These are phyloP conservation scores for Melanotaenia parkinsoni DNA, from an alignment of 2,797 vertebrate genomes.

Conservation along the genomic window DNA sequence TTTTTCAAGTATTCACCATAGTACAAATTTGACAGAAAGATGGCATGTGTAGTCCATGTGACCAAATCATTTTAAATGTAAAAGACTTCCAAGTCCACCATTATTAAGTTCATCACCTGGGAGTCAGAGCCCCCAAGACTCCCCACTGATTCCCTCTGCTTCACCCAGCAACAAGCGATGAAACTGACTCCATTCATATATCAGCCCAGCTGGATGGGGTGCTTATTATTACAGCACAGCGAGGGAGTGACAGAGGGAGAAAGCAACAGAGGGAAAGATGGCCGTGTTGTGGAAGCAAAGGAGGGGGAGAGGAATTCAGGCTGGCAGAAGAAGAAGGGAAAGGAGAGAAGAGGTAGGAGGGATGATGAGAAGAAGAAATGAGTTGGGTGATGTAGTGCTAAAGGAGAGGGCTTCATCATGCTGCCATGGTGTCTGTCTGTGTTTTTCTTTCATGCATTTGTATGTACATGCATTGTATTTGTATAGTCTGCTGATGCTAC, in stretches of 20 bases:
- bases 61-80: slow-evolving; percentile 29
- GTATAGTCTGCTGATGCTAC: slow-evolving; percentile 6
- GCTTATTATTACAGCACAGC: slow-evolving; percentile 78
- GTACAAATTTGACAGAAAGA: not conserved
- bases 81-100: slow-evolving; percentile 29
- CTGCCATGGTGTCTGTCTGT: slow-evolving; percentile 55
- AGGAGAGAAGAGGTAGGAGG: slow-evolving; percentile 16
- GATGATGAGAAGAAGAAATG: slow-evolving; percentile 31
- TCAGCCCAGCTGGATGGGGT: slow-evolving; percentile 73
- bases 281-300: slow-evolving; percentile 42
- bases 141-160: slow-evolving; percentile 58
- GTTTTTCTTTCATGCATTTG: slow-evolving; percentile 19
- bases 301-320: slow-evolving; percentile 51
- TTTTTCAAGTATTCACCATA: not conserved
- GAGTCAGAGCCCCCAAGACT: slow-evolving; percentile 48
- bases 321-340: slow-evolving; percentile 44
- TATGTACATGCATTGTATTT: not conserved
- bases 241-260: slow-evolving; percentile 71
- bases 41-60: not conserved
- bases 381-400: slow-evolving; percentile 39
- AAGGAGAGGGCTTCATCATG: slow-evolving; percentile 41
- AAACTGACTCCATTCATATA: slow-evolving; percentile 71
- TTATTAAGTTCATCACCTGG: slow-evolving; percentile 63
- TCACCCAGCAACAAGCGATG: slow-evolving; percentile 78
- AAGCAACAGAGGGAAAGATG: slow-evolving; percentile 69